Evolutionary conservation across 2,888 invertebrate species (phyloP).

Genomic region (Dolomedes plantarius): DNA sequence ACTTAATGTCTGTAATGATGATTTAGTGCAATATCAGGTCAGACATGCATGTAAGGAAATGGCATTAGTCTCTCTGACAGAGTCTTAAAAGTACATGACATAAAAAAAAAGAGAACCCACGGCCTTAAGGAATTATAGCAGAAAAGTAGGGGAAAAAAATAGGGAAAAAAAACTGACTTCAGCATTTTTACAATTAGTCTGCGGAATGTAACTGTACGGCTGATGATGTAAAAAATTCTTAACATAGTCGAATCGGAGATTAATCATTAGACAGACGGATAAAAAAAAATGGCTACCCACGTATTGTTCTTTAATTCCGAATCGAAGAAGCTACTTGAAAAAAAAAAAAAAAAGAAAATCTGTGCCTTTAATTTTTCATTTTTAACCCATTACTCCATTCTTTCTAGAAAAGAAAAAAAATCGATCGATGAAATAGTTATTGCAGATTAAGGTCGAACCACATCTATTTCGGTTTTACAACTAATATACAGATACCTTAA

Average conservation of each 20-base stretch:
- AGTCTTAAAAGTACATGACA: background rate
- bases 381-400: background rate
- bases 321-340: background rate
- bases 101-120: background rate
- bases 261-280: background rate
- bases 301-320: background rate
- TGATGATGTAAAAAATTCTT: background rate
- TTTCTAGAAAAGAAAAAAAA: background rate
- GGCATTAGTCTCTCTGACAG: too few relatives aligned
- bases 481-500: background rate
- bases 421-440: slow-evolving; percentile 5
- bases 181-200: background rate
- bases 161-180: background rate
- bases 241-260: background rate
- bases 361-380: background rate
- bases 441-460: background rate
- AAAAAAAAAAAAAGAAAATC: background rate
- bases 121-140: background rate
- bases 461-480: background rate
- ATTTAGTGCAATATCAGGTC: too few relatives aligned
- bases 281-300: background rate
- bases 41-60: too few relatives aligned
- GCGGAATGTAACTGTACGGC: background rate
- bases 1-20: too few relatives aligned
- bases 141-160: background rate